Percentiles rank a stretch among this genome's conserved stretches.
Evolutionary conservation across 1,140 invertebrate species (phyloP).

Genomic region (Metaphire vulgaris): DNA sequence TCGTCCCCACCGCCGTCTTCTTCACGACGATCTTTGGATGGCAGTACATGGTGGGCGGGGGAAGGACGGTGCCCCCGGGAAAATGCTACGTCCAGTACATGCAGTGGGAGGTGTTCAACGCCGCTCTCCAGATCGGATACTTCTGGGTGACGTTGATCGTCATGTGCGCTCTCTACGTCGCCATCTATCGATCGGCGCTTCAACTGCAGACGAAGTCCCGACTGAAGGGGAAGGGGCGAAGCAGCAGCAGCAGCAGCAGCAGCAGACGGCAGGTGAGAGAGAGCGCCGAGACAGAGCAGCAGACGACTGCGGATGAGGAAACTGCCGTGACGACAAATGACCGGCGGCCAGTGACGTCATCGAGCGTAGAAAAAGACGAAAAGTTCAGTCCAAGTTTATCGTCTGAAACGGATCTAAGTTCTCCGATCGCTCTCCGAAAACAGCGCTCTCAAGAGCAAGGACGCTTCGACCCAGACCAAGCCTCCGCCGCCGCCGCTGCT

Average conservation of each 20-base stretch:
- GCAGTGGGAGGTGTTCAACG: slow-evolving; percentile 95
- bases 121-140: slow-evolving; percentile 93
- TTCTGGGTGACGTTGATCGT: slow-evolving; percentile 81
- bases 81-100: slow-evolving; percentile 96
- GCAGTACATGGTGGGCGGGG: slow-evolving; percentile 92
- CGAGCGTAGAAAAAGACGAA: too few relatives aligned
- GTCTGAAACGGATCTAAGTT: too few relatives aligned
- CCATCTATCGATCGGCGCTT: slow-evolving; percentile 96
- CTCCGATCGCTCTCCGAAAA: too few relatives aligned
- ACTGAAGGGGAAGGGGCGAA: slow-evolving; percentile 56
- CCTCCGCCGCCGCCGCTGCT: too few relatives aligned
- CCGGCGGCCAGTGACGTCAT: too few relatives aligned
- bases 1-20: slow-evolving; percentile 90
- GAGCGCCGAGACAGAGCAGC: too few relatives aligned
- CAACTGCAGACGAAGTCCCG: slow-evolving; percentile 97
- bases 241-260: too few relatives aligned
- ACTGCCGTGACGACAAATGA: too few relatives aligned
- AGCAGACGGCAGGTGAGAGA: too few relatives aligned
- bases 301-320: background rate
- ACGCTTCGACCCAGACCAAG: too few relatives aligned
- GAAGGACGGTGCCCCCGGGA: slow-evolving; percentile 61
- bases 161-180: slow-evolving; percentile 69
- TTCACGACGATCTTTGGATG: slow-evolving; percentile 98
- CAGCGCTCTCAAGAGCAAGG: too few relatives aligned
- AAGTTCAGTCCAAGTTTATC: too few relatives aligned